Conservation (phyloP, 2,797 vertebrate genomes). For the Tangara arthus region DNA sequence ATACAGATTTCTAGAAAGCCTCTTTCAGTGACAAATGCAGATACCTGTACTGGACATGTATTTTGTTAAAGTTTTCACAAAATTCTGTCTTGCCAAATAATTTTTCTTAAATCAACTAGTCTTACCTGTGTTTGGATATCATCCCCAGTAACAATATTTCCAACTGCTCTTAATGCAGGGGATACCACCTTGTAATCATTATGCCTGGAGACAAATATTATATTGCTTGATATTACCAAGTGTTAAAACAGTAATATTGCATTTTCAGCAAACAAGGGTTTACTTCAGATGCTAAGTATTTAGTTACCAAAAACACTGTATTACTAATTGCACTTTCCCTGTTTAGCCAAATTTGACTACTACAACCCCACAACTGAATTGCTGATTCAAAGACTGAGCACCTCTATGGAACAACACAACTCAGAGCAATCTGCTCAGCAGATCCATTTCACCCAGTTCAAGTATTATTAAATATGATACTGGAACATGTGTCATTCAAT, state of each 20-base stretch:
- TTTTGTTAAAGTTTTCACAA: not conserved
- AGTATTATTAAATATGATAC: not conserved
- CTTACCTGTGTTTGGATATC: constrained; percentile 95
- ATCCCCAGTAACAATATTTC: constrained; percentile 96
- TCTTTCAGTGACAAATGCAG: not conserved
- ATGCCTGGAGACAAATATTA: constrained; percentile 80
- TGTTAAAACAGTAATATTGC: not conserved
- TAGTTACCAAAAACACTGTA: not conserved
- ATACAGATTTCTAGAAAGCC: not conserved
- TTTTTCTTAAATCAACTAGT: not conserved
- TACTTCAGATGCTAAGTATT: not conserved
- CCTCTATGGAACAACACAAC: not conserved
- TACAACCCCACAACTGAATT: not conserved
- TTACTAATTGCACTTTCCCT: not conserved
- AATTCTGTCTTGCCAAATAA: not conserved
- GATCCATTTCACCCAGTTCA: not conserved
- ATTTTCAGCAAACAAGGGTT: not conserved
- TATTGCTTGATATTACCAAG: not conserved
- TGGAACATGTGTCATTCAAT: not conserved
- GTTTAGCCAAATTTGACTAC: not conserved
- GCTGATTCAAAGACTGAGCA: not conserved
- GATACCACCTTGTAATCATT: constrained; percentile 96
- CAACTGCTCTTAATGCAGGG: constrained; percentile 92
- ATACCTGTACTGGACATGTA: not conserved
- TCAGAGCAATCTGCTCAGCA: not conserved